A percentile compares a stretch with the other conserved stretches of the same genome.
These are phyloP conservation scores for Rissa tridactyla DNA, from an alignment of 2,113 vertebrate species.

Conservation along the genomic window DNA sequence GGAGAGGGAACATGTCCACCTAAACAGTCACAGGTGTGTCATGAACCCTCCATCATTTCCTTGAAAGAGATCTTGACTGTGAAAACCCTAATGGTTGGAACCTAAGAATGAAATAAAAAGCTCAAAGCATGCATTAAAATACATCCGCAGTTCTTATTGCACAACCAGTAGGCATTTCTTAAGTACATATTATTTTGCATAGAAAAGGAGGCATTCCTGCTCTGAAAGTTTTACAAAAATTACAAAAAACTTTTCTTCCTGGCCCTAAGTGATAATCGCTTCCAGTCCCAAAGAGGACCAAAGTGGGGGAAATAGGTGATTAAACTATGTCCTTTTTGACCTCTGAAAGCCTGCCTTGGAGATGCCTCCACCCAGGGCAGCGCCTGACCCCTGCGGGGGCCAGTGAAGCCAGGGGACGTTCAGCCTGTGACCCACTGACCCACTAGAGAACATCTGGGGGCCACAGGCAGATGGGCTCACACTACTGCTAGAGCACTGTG, in stretches of 20 bases:
- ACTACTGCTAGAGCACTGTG: not conserved
- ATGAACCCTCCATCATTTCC: not conserved
- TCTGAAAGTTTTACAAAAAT: not conserved
- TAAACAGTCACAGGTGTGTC: not conserved
- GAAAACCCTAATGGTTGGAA: not conserved
- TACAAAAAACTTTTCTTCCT: not conserved
- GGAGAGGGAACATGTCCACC: not conserved
- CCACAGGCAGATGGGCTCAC: not conserved
- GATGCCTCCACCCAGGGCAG: not conserved
- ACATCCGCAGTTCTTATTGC: not conserved
- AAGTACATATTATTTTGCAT: not conserved
- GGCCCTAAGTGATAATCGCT: not conserved
- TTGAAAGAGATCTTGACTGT: not conserved
- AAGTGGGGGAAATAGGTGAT: not conserved
- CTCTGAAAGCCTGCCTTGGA: not conserved
- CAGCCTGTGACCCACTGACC: rapidly evolving
- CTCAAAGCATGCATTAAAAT: not conserved
- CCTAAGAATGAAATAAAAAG: not conserved
- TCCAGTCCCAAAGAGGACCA: not conserved
- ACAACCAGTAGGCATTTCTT: not conserved
- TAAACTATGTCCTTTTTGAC: not conserved
- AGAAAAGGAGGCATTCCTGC: not conserved
- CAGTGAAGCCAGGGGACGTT: rapidly evolving
- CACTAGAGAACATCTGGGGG: not conserved
- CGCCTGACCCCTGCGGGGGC: too few relatives aligned